These are phyloP conservation scores for Cybosia mesomella DNA, from an alignment of 2,888 invertebrate genomes.

Conservation along the genomic window DNA sequence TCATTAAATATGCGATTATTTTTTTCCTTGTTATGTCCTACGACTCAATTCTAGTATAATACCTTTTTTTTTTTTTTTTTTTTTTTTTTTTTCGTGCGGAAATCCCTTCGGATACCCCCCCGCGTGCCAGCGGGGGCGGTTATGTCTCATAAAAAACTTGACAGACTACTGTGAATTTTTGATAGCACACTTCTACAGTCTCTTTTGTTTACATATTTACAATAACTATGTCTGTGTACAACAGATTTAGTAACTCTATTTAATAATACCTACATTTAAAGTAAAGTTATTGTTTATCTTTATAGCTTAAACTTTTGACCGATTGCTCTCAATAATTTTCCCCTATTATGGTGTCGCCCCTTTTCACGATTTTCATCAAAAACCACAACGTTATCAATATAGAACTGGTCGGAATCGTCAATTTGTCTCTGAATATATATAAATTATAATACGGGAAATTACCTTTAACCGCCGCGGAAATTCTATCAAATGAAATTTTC, in stretches of 20 bases:
- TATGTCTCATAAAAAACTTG: no score
- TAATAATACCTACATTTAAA: background rate
- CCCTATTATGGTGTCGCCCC: constrained; percentile 54
- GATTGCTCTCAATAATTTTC: constrained; percentile 55
- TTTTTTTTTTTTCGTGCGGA: no score
- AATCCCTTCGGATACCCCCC: no score
- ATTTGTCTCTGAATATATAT: constrained; percentile 64
- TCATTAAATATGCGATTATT: constrained; percentile 19
- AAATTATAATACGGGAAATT: constrained; percentile 73
- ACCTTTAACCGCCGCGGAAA: constrained; percentile 69
- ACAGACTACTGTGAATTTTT: background rate
- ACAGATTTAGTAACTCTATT: background rate
- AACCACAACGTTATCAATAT: constrained; percentile 59
- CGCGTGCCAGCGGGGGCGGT: no score
- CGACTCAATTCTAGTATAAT: no score
- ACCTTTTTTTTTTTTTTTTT: no score
- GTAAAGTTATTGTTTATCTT: no score
- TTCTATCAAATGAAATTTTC: constrained; percentile 78
- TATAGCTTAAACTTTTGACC: constrained; percentile 17
- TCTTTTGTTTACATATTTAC: background rate
- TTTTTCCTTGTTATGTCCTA: background rate
- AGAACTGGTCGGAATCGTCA: constrained; percentile 61
- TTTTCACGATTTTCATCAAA: constrained; percentile 53
- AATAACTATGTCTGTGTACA: background rate
- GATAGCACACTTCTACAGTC: background rate